phyloP scores from a whole-genome alignment of 2,797 vertebrate genomes.

The Mareca strepera region DNA sequence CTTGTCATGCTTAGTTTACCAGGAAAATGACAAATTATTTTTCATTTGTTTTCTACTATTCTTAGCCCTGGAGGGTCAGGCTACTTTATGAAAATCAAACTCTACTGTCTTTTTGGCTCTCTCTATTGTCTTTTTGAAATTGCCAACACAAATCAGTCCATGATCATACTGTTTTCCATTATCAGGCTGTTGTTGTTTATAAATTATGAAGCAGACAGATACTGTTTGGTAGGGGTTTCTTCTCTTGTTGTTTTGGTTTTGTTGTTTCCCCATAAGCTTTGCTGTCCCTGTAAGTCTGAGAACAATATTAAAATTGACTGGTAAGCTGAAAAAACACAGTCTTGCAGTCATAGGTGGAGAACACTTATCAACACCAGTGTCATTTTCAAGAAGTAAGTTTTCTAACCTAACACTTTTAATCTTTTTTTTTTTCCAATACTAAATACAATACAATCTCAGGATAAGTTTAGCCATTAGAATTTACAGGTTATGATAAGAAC shows the following conservation, averaged over 20 bases:
- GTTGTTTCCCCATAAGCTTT: slow-evolving; percentile 51
- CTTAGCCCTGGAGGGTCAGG: background rate
- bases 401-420: slow-evolving; percentile 30
- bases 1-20: slow-evolving; percentile 47
- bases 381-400: slow-evolving; percentile 62
- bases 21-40: slow-evolving; percentile 33
- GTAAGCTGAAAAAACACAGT: slow-evolving; percentile 61
- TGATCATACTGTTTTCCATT: slow-evolving; percentile 19
- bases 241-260: background rate
- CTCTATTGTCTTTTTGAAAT: background rate
- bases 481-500: slow-evolving; percentile 5
- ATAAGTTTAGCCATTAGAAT: background rate
- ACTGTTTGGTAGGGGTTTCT: background rate
- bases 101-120: background rate
- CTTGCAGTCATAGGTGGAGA: slow-evolving; percentile 37
- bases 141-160: background rate
- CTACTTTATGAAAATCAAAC: slow-evolving; percentile 30
- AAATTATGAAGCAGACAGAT: slow-evolving; percentile 54
- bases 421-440: slow-evolving; percentile 5
- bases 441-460: slow-evolving; percentile 1
- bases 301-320: slow-evolving; percentile 64
- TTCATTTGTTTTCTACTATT: slow-evolving; percentile 42
- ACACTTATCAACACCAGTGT: slow-evolving; percentile 36
- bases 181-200: slow-evolving; percentile 46
- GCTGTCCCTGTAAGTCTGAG: slow-evolving; percentile 24